phyloP scores from a whole-genome alignment of 2,888 invertebrate genomes.

The Oxytorus armatus region DNA sequence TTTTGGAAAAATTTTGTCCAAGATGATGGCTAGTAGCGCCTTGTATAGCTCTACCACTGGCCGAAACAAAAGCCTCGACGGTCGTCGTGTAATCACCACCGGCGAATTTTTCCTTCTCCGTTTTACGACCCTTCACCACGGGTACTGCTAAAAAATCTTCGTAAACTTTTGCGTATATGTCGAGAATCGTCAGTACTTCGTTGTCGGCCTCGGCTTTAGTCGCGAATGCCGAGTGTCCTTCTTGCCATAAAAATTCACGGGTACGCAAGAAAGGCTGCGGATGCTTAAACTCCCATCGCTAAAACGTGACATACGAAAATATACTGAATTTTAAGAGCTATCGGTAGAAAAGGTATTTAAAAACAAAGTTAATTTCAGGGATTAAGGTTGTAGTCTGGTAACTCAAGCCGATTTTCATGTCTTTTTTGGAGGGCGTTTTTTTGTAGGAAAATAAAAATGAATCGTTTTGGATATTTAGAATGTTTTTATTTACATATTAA shows the following conservation, averaged over 20 bases:
- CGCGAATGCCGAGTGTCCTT: conserved; percentile 98
- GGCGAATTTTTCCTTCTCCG: conserved; percentile 99
- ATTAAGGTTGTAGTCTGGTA: too few species aligned
- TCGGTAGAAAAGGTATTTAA: too few species aligned
- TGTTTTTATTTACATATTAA: too few species aligned
- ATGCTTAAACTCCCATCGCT: conserved; percentile 99
- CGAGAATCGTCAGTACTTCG: conserved; percentile 94
- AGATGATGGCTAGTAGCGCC: conserved; percentile 99
- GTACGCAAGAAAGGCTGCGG: conserved; percentile 99
- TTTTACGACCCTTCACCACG: conserved; percentile 97
- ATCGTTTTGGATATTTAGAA: too few species aligned
- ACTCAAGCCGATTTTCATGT: too few species aligned
- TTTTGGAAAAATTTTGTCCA: conserved; percentile 99
- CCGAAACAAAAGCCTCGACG: conserved; percentile 97
- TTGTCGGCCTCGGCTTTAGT: conserved; percentile 92
- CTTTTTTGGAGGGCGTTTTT: too few species aligned
- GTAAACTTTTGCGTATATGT: conserved; percentile 96
- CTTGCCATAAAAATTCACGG: conserved; percentile 99
- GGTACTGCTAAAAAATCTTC: conserved; percentile 96
- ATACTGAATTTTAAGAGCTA: too few species aligned
- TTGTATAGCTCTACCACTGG: conserved; percentile 97
- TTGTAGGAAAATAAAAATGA: too few species aligned
- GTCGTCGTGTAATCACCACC: conserved; percentile 99
- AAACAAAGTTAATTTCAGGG: too few species aligned
- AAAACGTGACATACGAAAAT: conserved; percentile 63